Conservation (phyloP, 2,888 invertebrate species). For the Brachypterus glaber region DNA sequence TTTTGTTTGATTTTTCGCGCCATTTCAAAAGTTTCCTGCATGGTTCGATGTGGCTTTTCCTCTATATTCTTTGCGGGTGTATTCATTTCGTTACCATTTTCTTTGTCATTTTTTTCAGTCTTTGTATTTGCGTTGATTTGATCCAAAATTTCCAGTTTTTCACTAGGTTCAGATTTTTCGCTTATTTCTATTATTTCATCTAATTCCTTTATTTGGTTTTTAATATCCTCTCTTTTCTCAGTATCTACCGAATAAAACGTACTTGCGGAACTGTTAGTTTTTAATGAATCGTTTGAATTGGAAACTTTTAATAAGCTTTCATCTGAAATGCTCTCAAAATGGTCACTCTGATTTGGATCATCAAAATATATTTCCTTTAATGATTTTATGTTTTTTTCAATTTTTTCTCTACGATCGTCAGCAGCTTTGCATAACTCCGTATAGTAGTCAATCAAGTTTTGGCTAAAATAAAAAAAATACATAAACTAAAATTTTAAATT, state of each 20-base stretch:
- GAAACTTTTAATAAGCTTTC: not conserved
- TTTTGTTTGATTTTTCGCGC: conserved; percentile 43
- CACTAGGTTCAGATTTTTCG: conserved; percentile 7
- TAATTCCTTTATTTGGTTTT: too few relatives aligned
- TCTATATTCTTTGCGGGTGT: conserved; percentile 22
- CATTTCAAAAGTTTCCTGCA: conserved; percentile 41
- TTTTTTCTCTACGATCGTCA: conserved; percentile 42
- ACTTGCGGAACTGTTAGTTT: not conserved
- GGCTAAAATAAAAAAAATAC: conserved; percentile 38
- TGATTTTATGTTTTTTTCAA: conserved; percentile 30
- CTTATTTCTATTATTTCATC: conserved; percentile 35
- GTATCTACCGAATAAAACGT: conserved; percentile 17
- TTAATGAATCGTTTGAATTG: not conserved
- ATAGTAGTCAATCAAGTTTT: conserved; percentile 54
- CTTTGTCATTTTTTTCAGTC: conserved; percentile 7
- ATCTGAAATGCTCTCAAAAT: too few relatives aligned
- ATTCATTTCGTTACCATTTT: conserved; percentile 1
- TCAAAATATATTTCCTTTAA: conserved; percentile 15
- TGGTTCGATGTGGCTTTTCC: conserved; percentile 22
- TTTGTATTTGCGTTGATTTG: conserved; percentile 47
- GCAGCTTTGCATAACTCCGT: conserved; percentile 52
- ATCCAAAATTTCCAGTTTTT: conserved; percentile 39
- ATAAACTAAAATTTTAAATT: conserved; percentile 5
- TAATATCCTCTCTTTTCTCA: conserved; percentile 13
- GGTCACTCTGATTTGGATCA: not conserved